These are phyloP conservation scores for Melieria omissa DNA, from an alignment of 2,888 invertebrate genomes.

Conservation along the genomic window DNA sequence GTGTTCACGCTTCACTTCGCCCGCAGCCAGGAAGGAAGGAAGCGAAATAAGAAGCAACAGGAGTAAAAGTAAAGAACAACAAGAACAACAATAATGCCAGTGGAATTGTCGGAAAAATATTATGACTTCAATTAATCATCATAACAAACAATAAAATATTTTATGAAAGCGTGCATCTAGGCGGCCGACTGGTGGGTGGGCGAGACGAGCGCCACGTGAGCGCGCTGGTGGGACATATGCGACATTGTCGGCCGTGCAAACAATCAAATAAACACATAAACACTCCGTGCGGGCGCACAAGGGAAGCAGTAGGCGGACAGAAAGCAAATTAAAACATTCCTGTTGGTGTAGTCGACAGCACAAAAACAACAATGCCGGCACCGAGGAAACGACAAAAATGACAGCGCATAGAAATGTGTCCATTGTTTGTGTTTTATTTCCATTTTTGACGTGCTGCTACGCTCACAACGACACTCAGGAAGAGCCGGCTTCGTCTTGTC, in stretches of 20 bases:
- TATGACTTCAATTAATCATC: conserved; percentile 61
- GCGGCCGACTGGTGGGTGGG: conserved; percentile 22
- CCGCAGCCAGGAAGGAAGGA: background rate
- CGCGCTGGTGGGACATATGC: background rate
- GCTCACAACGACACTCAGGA: background rate
- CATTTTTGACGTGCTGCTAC: background rate
- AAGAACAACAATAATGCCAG: conserved; percentile 1
- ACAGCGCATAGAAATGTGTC: background rate
- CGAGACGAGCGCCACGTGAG: background rate
- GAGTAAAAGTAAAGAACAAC: background rate
- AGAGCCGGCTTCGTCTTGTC: background rate
- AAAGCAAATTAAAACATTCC: conserved; percentile 63
- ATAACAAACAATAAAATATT: conserved; percentile 53
- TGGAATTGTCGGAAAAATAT: conserved; percentile 40
- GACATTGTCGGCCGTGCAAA: conserved; percentile 14
- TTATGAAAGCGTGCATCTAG: conserved; percentile 39
- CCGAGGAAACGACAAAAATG: conserved; percentile 11
- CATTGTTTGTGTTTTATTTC: background rate
- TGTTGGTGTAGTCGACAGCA: conserved; percentile 38
- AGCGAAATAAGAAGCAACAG: conserved; percentile 1
- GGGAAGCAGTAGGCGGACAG: conserved; percentile 19
- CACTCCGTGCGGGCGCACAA: background rate
- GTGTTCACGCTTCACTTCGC: conserved; percentile 22
- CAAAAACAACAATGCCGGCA: conserved; percentile 24
- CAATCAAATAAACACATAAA: conserved; percentile 24